Evolutionary conservation across 35 echinoderm and acorn worm genomes (phyloP).

Genomic region (Lytechinus variegatus): DNA sequence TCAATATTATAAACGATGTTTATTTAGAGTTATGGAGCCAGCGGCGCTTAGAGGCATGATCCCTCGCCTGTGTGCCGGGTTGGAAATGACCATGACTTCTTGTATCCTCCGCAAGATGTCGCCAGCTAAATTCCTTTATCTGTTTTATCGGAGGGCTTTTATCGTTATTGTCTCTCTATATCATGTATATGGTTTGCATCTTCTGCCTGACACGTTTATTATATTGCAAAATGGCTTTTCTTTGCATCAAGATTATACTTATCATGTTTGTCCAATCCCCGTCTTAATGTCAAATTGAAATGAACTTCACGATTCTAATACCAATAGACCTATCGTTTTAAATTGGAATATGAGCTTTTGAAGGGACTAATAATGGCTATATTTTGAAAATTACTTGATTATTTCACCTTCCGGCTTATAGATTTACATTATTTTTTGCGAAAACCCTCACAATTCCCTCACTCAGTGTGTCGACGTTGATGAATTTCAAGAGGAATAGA

Average conservation of each 20-base stretch:
- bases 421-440: no score
- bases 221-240: no score
- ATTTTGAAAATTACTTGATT: no score
- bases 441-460: no score
- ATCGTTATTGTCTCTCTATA: neutral
- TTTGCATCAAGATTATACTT: no score
- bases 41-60: constrained; percentile 16
- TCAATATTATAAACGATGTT: constrained; percentile 39
- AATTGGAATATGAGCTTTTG: no score
- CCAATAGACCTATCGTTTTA: no score
- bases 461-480: neutral
- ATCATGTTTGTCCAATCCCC: no score
- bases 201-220: neutral
- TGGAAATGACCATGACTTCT: constrained; percentile 45
- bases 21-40: constrained; percentile 34
- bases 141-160: constrained; percentile 14
- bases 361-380: no score
- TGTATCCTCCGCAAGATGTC: constrained; percentile 4
- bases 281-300: no score
- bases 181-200: constrained; percentile 7
- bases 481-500: neutral
- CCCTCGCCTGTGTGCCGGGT: neutral
- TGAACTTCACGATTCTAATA: no score
- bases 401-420: no score
- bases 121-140: neutral